Percentiles rank a stretch among this genome's conserved stretches.
Evolutionary conservation across 2,113 vertebrate genomes (phyloP).

Genomic region (Herpailurus yagouaroundi): DNA sequence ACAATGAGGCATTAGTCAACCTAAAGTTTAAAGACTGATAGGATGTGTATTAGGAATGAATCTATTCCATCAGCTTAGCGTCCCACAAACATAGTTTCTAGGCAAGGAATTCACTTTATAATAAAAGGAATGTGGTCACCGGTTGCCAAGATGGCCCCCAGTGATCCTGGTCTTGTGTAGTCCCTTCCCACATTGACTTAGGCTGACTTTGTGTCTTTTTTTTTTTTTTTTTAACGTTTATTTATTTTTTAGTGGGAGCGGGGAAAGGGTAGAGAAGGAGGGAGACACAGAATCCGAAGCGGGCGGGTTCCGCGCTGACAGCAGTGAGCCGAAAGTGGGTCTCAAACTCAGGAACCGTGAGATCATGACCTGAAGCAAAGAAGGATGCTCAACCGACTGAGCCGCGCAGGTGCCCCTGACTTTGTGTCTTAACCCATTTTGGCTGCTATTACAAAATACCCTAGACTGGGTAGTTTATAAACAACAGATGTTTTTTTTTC

Average conservation of each 20-base stretch:
- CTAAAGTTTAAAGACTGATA: neutral
- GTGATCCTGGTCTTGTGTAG: neutral
- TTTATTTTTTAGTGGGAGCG: no score
- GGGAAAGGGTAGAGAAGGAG: no score
- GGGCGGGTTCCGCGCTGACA: no score
- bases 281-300: no score
- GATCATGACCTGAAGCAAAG: no score
- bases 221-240: no score
- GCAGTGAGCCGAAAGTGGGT: no score
- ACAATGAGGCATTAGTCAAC: neutral
- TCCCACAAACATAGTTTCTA: neutral
- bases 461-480: neutral
- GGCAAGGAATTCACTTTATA: neutral
- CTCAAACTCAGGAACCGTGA: no score
- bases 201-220: neutral
- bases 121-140: neutral
- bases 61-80: neutral
- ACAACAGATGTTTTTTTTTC: neutral
- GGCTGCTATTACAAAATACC: neutral
- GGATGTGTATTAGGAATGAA: neutral
- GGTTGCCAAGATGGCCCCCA: neutral
- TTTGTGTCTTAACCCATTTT: neutral
- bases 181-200: neutral
- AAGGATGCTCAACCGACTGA: no score
- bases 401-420: neutral